These are phyloP conservation scores for Takifugu flavidus DNA, from an alignment of 2,113 vertebrate genomes.

Conservation along the genomic window DNA sequence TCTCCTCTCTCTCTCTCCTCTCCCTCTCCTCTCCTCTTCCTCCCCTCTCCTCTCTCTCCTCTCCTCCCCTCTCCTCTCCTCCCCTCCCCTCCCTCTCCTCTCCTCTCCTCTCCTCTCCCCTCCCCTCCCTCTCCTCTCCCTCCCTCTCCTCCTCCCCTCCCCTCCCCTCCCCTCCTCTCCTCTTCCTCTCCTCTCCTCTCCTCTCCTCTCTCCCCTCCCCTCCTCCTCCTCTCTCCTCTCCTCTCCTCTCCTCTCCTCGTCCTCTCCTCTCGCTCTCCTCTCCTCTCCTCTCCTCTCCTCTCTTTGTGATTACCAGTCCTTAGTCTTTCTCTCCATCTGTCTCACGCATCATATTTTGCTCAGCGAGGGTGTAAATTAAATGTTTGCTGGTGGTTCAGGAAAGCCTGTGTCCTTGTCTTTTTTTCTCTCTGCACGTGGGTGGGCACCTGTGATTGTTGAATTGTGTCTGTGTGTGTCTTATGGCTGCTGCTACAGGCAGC, in stretches of 20 bases:
- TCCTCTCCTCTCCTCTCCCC: too few relatives aligned
- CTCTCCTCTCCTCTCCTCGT: neutral
- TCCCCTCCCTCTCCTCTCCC: too few relatives aligned
- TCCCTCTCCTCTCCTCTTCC: neutral
- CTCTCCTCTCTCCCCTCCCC: too few relatives aligned
- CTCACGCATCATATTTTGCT: slow-evolving; percentile 31
- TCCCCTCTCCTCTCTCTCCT: too few relatives aligned
- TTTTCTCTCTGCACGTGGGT: slow-evolving; percentile 10
- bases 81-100: slow-evolving; percentile 12
- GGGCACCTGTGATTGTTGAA: neutral
- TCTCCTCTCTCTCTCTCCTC: slow-evolving; percentile 22
- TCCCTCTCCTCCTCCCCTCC: too few relatives aligned
- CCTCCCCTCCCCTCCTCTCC: too few relatives aligned
- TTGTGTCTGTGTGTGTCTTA: slow-evolving; percentile 7
- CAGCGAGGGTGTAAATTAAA: slow-evolving; percentile 48
- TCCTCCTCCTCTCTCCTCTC: slow-evolving; percentile 2
- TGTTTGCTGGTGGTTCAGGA: slow-evolving; percentile 38
- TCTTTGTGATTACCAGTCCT: slow-evolving; percentile 1
- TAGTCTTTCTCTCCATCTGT: slow-evolving; percentile 25
- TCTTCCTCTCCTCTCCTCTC: too few relatives aligned
- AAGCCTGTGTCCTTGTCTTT: slow-evolving; percentile 12
- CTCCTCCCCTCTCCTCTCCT: too few relatives aligned
- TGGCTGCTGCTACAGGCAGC: slow-evolving; percentile 18
- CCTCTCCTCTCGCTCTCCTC: too few relatives aligned
- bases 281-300: slow-evolving; percentile 26